Percentiles rank a stretch among this genome's conserved stretches.
phyloP scores from a whole-genome alignment of 1,140 invertebrate genomes.

The Cotesia typhae region DNA sequence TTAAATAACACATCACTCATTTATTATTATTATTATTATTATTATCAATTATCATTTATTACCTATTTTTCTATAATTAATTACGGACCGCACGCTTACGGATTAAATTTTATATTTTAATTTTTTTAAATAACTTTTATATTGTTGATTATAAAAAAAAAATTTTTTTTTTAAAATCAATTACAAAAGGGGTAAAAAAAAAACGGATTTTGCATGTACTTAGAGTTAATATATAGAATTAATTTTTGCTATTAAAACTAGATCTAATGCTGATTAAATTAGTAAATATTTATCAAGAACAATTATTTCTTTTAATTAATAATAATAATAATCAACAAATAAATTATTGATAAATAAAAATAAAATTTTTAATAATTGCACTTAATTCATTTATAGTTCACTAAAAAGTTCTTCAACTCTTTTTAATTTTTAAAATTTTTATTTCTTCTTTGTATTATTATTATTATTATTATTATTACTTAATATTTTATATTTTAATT shows the following conservation, averaged over 20 bases:
- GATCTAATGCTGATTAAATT: slow-evolving; percentile 53
- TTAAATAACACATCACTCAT: not conserved
- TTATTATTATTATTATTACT: slow-evolving; percentile 33
- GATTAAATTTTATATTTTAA: not conserved
- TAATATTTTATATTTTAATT: slow-evolving; percentile 9
- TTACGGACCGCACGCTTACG: slow-evolving; percentile 6
- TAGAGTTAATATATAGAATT: slow-evolving; percentile 1
- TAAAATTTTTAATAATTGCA: too few relatives aligned
- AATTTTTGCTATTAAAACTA: slow-evolving; percentile 10
- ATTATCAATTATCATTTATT: not conserved
- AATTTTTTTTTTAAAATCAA: too few relatives aligned
- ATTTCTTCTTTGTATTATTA: slow-evolving; percentile 49
- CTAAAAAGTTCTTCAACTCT: slow-evolving; percentile 20
- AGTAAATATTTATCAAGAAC: slow-evolving; percentile 50
- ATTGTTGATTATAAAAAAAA: too few relatives aligned
- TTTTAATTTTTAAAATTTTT: slow-evolving; percentile 44
- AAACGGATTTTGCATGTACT: slow-evolving; percentile 12
- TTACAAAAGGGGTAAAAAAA: not conserved
- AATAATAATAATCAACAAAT: slow-evolving; percentile 36
- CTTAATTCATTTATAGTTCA: slow-evolving; percentile 38
- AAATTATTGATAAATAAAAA: too few relatives aligned
- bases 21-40: slow-evolving; percentile 33
- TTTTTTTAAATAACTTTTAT: not conserved
- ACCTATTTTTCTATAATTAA: slow-evolving; percentile 10
- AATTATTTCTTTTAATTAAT: slow-evolving; percentile 57